phyloP scores from a whole-genome alignment of 2,888 invertebrate species.

The Patella pellucida region DNA sequence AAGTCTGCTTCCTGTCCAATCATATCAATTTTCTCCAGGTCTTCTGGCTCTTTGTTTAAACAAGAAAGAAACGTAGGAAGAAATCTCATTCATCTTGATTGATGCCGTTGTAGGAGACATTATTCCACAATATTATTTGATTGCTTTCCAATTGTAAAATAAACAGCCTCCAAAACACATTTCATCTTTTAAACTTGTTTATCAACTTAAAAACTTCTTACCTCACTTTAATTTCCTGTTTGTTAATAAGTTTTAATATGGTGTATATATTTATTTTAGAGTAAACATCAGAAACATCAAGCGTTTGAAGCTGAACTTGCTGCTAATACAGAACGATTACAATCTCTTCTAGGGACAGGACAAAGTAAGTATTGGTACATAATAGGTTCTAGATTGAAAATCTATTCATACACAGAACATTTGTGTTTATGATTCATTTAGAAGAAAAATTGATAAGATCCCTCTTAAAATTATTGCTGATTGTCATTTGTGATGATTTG shows the following conservation, averaged over 20 bases:
- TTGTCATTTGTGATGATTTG: background rate
- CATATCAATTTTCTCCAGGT: no score
- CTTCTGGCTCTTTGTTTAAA: no score
- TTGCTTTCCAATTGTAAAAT: no score
- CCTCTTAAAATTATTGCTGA: background rate
- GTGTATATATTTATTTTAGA: constrained; percentile 56
- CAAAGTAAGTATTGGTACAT: constrained; percentile 58
- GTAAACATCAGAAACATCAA: constrained; percentile 99
- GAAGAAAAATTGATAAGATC: background rate
- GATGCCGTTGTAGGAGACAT: no score
- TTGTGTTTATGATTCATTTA: background rate
- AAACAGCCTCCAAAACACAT: background rate
- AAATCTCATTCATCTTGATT: no score
- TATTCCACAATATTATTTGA: no score
- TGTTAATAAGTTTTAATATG: background rate
- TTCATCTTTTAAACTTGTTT: background rate
- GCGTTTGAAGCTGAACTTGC: constrained; percentile 99
- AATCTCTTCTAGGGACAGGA: constrained; percentile 95
- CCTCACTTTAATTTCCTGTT: background rate
- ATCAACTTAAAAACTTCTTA: constrained; percentile 8
- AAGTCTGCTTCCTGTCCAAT: no score
- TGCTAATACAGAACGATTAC: constrained; percentile 97
- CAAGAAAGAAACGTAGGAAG: no score
- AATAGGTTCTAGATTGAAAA: no score
- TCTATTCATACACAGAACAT: no score